Percentiles rank a stretch among this genome's conserved stretches.
Conservation (phyloP, 2,888 invertebrate genomes). For the Pardosa pseudoannulata region DNA sequence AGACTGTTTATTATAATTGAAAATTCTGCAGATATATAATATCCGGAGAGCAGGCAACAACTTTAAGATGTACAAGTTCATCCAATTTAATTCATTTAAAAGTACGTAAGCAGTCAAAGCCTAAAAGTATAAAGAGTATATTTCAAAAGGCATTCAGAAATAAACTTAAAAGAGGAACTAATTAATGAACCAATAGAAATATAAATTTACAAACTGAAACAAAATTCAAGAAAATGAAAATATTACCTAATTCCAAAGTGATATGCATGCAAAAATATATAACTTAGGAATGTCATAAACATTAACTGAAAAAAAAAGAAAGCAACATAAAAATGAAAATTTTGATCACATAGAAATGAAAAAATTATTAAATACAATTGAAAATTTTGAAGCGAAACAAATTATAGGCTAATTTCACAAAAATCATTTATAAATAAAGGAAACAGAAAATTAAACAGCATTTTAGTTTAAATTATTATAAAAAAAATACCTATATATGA, state of each 20-base stretch:
- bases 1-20: constrained; percentile 52
- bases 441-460: no score
- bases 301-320: background rate
- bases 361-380: no score
- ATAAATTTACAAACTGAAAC: no score
- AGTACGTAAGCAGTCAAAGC: constrained; percentile 29
- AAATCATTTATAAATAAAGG: no score
- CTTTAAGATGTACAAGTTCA: constrained; percentile 30
- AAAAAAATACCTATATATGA: no score
- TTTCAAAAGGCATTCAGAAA: background rate
- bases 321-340: background rate
- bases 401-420: no score
- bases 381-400: no score
- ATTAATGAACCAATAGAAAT: background rate
- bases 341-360: no score
- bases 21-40: constrained; percentile 25
- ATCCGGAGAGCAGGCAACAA: constrained; percentile 39
- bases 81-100: constrained; percentile 30
- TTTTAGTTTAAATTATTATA: no score
- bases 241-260: background rate
- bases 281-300: background rate
- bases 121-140: no score
- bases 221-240: no score
- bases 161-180: background rate
- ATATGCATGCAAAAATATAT: background rate